These are phyloP conservation scores for Pomacea canaliculata DNA, from an alignment of 2,888 invertebrate species.

Conservation along the genomic window DNA sequence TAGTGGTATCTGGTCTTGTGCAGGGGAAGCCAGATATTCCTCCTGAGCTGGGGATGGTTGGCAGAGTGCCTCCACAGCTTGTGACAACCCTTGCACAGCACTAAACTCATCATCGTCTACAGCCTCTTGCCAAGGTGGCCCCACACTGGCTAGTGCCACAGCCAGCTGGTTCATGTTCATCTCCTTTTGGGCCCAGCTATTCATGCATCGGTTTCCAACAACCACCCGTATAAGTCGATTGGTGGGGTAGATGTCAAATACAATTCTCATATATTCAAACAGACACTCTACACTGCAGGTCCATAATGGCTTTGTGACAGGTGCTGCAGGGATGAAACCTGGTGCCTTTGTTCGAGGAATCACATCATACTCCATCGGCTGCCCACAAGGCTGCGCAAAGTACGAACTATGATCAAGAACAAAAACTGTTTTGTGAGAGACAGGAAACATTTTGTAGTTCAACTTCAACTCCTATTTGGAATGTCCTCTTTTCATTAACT, in stretches of 20 bases:
- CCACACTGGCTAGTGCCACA: conserved; percentile 85
- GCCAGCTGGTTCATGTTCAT: conserved; percentile 74
- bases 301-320: conserved; percentile 94
- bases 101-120: conserved; percentile 49
- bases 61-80: conserved; percentile 87
- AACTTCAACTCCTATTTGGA: too few species aligned
- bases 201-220: conserved; percentile 72
- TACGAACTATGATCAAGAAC: conserved; percentile 94
- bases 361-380: conserved; percentile 86
- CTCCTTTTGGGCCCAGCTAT: conserved; percentile 80
- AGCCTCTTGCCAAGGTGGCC: conserved; percentile 74
- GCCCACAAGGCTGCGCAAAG: conserved; percentile 87
- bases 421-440: conserved; percentile 90
- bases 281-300: conserved; percentile 95
- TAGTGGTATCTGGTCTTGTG: conserved; percentile 70
- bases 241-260: conserved; percentile 95
- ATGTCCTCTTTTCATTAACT: too few species aligned
- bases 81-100: conserved; percentile 85
- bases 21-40: conserved; percentile 73
- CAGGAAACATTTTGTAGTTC: conserved; percentile 35
- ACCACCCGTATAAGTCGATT: conserved; percentile 51
- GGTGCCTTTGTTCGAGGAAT: conserved; percentile 73
- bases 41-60: conserved; percentile 85
- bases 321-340: conserved; percentile 79
- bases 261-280: conserved; percentile 95